Evolutionary conservation across 1,140 invertebrate species (phyloP).

Genomic region (Phenacoccus solenopsis): DNA sequence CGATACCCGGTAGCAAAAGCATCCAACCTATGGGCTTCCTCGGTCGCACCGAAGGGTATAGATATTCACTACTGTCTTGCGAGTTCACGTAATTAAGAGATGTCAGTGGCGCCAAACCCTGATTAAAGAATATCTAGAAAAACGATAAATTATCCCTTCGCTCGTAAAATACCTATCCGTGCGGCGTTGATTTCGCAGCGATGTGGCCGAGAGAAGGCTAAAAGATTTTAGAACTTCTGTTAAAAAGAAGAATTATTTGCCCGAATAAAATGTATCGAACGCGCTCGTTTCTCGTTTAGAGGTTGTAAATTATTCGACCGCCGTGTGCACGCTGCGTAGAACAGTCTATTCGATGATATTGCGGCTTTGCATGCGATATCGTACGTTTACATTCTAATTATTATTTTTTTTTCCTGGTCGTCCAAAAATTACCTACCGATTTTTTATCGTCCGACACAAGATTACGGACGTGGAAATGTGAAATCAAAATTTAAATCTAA

Average conservation of each 20-base stretch:
- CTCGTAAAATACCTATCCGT: not conserved
- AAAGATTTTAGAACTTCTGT: not conserved
- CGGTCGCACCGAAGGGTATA: not conserved
- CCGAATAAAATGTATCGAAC: not conserved
- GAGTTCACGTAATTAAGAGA: not conserved
- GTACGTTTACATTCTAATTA: slow-evolving; percentile 1
- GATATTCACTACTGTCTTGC: not conserved
- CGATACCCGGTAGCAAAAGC: slow-evolving; percentile 10
- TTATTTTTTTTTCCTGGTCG: too few relatives aligned
- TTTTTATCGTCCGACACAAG: too few relatives aligned
- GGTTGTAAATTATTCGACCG: not conserved
- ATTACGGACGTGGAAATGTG: too few relatives aligned
- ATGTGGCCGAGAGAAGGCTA: not conserved
- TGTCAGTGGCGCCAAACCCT: not conserved
- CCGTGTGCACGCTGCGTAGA: not conserved
- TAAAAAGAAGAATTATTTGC: not conserved
- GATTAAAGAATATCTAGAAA: not conserved
- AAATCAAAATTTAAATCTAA: too few relatives aligned
- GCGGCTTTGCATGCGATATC: not conserved
- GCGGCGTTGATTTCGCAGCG: not conserved
- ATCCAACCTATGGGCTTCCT: too few relatives aligned
- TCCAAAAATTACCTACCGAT: too few relatives aligned
- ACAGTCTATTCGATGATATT: not conserved
- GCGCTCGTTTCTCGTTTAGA: not conserved
- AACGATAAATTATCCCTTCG: not conserved